phyloP scores from a whole-genome alignment of 2,797 vertebrate genomes.

The Aeoliscus strigatus region DNA sequence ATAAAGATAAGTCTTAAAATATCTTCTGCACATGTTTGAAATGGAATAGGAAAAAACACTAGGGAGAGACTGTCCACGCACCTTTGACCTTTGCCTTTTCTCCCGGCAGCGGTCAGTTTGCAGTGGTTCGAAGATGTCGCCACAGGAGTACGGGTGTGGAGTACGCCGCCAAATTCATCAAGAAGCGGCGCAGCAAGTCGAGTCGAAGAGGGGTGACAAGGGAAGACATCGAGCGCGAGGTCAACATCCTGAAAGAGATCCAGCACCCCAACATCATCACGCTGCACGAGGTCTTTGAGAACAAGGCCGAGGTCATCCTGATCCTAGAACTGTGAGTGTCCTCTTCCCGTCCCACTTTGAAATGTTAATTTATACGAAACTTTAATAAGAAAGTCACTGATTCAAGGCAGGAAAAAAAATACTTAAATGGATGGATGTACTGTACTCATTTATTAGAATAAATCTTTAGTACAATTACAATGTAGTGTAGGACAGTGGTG shows the following conservation, averaged over 20 bases:
- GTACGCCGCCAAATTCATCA: conserved; percentile 95
- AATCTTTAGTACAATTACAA: no score
- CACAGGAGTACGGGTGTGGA: conserved; percentile 81
- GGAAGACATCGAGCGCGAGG: conserved; percentile 95
- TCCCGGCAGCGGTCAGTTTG: conserved; percentile 86
- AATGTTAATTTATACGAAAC: no score
- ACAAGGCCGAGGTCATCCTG: conserved; percentile 93
- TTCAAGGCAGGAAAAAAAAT: no score
- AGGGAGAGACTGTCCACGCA: no score
- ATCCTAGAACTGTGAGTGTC: conserved; percentile 96
- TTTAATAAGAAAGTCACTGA: no score
- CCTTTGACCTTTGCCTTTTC: background rate
- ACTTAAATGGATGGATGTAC: no score
- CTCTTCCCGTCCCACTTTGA: background rate
- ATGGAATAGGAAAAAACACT: no score
- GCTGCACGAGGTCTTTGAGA: conserved; percentile 92
- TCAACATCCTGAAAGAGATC: conserved; percentile 93
- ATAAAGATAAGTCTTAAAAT: no score
- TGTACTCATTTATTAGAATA: no score
- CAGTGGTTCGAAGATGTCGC: conserved; percentile 90
- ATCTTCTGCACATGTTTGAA: no score
- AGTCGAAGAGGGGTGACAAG: conserved; percentile 89
- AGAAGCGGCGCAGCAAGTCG: conserved; percentile 92
- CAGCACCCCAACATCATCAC: conserved; percentile 94
- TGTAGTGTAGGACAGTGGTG: no score